Percentiles rank a stretch among this genome's conserved stretches.
Evolutionary conservation across 2,797 vertebrate genomes (phyloP).

Genomic region (Cyclura pinguis): DNA sequence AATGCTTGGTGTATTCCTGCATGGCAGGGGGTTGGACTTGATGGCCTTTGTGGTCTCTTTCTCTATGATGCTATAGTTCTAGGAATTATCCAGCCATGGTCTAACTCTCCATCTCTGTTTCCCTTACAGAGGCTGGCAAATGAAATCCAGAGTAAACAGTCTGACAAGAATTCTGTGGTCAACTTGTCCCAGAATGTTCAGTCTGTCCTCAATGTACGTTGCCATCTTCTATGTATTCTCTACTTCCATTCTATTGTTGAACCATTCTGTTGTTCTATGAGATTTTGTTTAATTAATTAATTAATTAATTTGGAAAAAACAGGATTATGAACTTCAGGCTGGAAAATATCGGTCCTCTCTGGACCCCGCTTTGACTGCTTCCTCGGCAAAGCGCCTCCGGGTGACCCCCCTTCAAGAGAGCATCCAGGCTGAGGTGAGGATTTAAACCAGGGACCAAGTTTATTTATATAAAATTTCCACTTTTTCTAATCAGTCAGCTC

Average conservation of each 20-base stretch:
- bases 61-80: too few relatives aligned
- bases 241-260: fast-evolving
- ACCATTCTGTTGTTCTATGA: not conserved
- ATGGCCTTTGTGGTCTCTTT: too few relatives aligned
- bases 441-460: not conserved
- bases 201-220: constrained; percentile 85
- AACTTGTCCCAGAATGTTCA: constrained; percentile 89
- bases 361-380: constrained; percentile 74
- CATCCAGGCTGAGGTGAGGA: constrained; percentile 88
- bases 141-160: constrained; percentile 89
- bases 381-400: constrained; percentile 76
- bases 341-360: constrained; percentile 89
- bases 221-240: not conserved
- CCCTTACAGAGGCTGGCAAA: constrained; percentile 86
- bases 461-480: not conserved
- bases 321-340: constrained; percentile 90
- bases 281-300: constrained; percentile 22
- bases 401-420: constrained; percentile 84
- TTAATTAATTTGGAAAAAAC: constrained; percentile 30
- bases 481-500: not conserved
- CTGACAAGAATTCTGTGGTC: constrained; percentile 81
- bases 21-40: too few relatives aligned
- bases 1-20: too few relatives aligned
- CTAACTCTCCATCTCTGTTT: not conserved
- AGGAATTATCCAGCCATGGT: not conserved